Base-by-base conservation (phyloP, 37 sponge, comb jelly and placozoan genomes). In the Cladorhizidae sp. region DNA sequence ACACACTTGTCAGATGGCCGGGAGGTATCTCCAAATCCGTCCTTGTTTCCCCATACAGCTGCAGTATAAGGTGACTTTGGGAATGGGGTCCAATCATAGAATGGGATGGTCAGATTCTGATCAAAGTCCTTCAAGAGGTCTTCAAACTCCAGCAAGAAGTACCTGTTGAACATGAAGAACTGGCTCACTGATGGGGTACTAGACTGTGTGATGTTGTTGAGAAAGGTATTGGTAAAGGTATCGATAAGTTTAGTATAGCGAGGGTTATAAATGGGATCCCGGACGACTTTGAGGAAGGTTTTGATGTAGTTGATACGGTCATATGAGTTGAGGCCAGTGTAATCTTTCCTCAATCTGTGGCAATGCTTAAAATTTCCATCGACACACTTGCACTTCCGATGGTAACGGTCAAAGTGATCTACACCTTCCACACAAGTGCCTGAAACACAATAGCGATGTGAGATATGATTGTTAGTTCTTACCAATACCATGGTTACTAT, bases 131-230 rank as follows among this genome's bases (percentile, higher is more conserved):
- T 68, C 50, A 92, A 65, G 40, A 92, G 64, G 55, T 92, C 76
- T 55, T 92, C 93, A 41, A 88, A 92, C 75, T 92, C 88, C 6
- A 88, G 32, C 33, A 92, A 49, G 77, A 81, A 88, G 75, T 80
- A 92, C 9, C 93, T 65, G 28, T 55, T 57, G 73, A 85, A 92
- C 23, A 71, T 39, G 31, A 88, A 76, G 76, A 79, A 92, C 70
- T 92, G 88, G 57, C 93, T 85, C 1, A 28, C 54, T 0, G 65
- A 35, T 25, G 88, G 83, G 23, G 76, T 33, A 5, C 62, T 49
- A 18, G 23, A 25, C 40, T 88, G 88, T 49, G 86, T 82, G n/a
- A 61, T 32, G 7, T 76, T 72, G 7, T 76, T 54, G 0, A 0
- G 0, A 39, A 75, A 75, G 49, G 83, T 82, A 0, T 42, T 64